These are phyloP conservation scores for Listronotus bonariensis DNA, from an alignment of 1,140 invertebrate species.

Conservation along the genomic window DNA sequence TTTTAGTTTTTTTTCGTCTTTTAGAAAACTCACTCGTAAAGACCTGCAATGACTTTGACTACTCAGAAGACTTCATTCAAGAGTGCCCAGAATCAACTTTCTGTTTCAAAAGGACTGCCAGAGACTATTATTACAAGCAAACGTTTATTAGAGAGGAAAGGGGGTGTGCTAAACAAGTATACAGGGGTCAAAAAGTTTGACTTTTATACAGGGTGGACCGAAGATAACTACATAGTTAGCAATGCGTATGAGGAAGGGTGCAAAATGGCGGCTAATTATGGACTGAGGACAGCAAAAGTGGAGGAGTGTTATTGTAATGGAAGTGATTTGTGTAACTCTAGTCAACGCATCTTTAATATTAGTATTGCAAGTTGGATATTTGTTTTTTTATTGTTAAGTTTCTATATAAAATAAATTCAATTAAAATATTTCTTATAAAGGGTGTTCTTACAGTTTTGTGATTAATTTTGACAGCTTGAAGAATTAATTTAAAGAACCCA, in stretches of 20 bases:
- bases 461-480: too few relatives aligned
- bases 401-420: too few relatives aligned
- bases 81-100: conserved; percentile 31
- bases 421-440: too few relatives aligned
- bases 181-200: conserved; percentile 23
- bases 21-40: background rate
- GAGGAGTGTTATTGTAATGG: conserved; percentile 27
- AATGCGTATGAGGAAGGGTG: conserved; percentile 21
- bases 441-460: too few relatives aligned
- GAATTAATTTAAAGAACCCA: too few relatives aligned
- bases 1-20: background rate
- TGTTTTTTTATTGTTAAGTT: too few relatives aligned
- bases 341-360: background rate
- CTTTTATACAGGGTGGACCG: background rate
- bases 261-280: conserved; percentile 8
- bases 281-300: background rate
- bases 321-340: conserved; percentile 25
- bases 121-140: conserved; percentile 9
- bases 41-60: conserved; percentile 26
- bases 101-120: conserved; percentile 19
- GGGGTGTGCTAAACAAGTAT: conserved; percentile 24
- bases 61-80: conserved; percentile 7
- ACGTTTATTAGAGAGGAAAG: conserved; percentile 13
- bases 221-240: conserved; percentile 6
- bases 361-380: too few relatives aligned